phyloP scores from a whole-genome alignment of 2,113 vertebrate genomes.

The Dolichotis patagonum region DNA sequence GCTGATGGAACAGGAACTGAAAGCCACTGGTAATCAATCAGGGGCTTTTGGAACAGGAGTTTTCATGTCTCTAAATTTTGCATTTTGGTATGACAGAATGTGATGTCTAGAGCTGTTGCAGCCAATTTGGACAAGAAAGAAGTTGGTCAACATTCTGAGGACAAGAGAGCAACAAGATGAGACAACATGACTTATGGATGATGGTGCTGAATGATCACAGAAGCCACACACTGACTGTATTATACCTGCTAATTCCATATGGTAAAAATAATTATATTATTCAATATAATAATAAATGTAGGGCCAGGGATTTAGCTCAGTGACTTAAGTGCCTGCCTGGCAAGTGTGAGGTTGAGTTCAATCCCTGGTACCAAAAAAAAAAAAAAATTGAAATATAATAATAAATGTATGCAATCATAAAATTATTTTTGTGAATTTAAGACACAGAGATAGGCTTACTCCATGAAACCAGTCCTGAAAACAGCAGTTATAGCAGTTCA shows the following conservation, averaged over 20 bases:
- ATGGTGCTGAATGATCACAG: background rate
- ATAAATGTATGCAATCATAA: background rate
- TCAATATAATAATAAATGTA: background rate
- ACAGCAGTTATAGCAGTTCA: background rate
- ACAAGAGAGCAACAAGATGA: background rate
- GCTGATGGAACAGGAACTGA: background rate
- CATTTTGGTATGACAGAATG: background rate
- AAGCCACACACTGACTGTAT: background rate
- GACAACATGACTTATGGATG: background rate
- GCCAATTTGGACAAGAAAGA: background rate
- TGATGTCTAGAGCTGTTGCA: background rate
- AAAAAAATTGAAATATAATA: too few relatives aligned
- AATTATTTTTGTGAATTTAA: background rate
- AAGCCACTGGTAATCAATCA: background rate
- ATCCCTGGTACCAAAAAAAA: too few relatives aligned
- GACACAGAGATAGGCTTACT: background rate
- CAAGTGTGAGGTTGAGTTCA: too few relatives aligned
- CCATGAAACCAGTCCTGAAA: background rate
- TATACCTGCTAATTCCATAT: background rate
- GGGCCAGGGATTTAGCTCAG: too few relatives aligned
- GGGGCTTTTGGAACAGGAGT: background rate
- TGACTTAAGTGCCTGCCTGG: too few relatives aligned
- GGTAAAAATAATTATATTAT: background rate
- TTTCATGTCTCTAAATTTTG: background rate
- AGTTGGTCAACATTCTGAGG: background rate